Evolutionary conservation across 2,888 invertebrate species (phyloP).

Genomic region (Hyposoter dolosus): DNA sequence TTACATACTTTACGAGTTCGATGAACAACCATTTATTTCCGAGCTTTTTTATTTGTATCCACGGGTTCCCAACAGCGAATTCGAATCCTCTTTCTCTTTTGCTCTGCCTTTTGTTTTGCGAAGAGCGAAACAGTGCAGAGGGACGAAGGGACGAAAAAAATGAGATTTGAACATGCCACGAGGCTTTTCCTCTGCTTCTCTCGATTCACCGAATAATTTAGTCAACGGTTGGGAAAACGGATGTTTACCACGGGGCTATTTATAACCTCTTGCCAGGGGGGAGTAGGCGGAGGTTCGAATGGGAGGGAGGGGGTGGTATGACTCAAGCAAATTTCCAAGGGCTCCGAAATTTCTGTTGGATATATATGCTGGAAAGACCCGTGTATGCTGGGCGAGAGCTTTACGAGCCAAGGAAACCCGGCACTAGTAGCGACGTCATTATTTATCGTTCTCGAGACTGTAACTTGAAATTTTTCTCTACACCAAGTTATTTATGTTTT

Average conservation of each 20-base stretch:
- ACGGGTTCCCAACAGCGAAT: slow-evolving; percentile 5
- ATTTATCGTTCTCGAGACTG: slow-evolving; percentile 53
- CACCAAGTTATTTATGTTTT: neutral
- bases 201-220: slow-evolving; percentile 65
- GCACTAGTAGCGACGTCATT: slow-evolving; percentile 55
- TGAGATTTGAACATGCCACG: slow-evolving; percentile 9
- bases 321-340: slow-evolving; percentile 53
- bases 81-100: neutral
- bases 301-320: slow-evolving; percentile 27
- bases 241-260: slow-evolving; percentile 63
- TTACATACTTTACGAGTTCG: slow-evolving; percentile 58
- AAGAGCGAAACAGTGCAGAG: slow-evolving; percentile 14
- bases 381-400: slow-evolving; percentile 44
- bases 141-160: slow-evolving; percentile 30
- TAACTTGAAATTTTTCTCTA: slow-evolving; percentile 55
- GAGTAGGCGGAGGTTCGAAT: neutral
- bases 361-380: slow-evolving; percentile 42
- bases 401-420: slow-evolving; percentile 55
- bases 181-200: slow-evolving; percentile 9
- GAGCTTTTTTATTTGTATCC: neutral
- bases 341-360: slow-evolving; percentile 29
- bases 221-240: slow-evolving; percentile 64
- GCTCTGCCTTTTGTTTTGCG: neutral
- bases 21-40: slow-evolving; percentile 53
- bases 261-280: slow-evolving; percentile 47